Percentiles rank a stretch among this genome's conserved stretches.
Evolutionary conservation across 2,797 vertebrate genomes (phyloP).

Genomic region (Gorsachius magnificus): DNA sequence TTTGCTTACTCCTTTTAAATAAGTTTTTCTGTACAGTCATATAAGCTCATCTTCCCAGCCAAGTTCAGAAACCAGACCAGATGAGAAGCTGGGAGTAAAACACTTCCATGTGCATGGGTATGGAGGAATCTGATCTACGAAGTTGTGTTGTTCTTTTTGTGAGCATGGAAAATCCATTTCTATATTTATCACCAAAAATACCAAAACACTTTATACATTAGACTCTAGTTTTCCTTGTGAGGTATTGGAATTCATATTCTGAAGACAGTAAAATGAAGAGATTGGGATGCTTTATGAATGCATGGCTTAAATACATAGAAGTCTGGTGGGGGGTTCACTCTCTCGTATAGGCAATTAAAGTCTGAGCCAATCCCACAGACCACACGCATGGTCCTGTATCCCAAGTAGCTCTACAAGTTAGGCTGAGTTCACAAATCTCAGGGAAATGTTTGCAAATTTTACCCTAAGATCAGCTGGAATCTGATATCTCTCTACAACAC

Average conservation of each 20-base stretch:
- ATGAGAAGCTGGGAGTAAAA: background rate
- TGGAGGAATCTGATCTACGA: background rate
- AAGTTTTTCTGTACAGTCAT: background rate
- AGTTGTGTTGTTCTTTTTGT: background rate
- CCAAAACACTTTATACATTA: background rate
- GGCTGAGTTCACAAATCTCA: background rate
- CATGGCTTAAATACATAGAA: background rate
- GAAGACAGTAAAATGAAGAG: background rate
- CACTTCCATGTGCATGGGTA: background rate
- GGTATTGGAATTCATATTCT: background rate
- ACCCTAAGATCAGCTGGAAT: background rate
- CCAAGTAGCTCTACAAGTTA: background rate
- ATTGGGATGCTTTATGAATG: background rate
- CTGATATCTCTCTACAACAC: background rate
- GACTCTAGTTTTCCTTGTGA: background rate
- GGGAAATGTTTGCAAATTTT: background rate
- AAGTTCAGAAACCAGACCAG: background rate
- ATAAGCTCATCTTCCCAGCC: background rate
- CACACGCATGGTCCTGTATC: background rate
- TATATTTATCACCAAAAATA: background rate
- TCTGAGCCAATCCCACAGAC: background rate
- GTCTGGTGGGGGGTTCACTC: fast-evolving
- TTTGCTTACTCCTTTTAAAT: background rate
- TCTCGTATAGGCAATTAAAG: background rate
- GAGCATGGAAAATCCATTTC: background rate